Conservation (phyloP, 2,797 vertebrate genomes). For the Rhabdomys pumilio region DNA sequence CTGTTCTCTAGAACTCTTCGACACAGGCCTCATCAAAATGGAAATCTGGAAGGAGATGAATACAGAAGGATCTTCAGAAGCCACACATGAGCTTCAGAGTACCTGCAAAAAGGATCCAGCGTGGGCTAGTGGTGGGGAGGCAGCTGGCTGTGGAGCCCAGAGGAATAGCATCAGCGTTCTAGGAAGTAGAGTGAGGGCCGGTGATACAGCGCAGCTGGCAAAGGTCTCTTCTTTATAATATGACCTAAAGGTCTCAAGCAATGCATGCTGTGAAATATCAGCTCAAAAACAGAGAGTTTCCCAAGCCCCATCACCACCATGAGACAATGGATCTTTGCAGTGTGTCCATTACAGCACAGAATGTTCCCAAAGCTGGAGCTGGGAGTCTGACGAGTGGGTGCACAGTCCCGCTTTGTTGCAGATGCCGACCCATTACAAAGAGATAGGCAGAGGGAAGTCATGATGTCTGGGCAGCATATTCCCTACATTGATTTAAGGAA, state of each 20-base stretch:
- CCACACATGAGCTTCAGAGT: constrained; percentile 6
- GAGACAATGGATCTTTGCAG: background rate
- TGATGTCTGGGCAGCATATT: background rate
- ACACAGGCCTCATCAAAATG: constrained; percentile 67
- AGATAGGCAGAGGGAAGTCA: background rate
- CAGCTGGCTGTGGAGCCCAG: background rate
- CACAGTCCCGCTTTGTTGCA: background rate
- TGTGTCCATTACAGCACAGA: background rate
- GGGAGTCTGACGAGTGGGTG: background rate
- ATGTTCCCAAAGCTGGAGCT: background rate
- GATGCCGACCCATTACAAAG: background rate
- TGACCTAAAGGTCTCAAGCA: background rate
- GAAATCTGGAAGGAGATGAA: constrained; percentile 80
- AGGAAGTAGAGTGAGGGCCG: background rate
- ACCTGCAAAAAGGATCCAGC: background rate
- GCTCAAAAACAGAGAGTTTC: background rate
- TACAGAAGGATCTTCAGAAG: constrained; percentile 28
- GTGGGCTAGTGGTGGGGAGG: background rate
- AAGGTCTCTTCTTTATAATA: background rate
- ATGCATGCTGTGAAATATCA: background rate
- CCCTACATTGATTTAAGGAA: background rate
- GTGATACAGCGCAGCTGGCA: background rate
- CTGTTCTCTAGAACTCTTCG: constrained; percentile 82
- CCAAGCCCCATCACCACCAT: background rate
- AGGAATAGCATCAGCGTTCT: background rate